A percentile compares a stretch with the other conserved stretches of the same genome.
These are phyloP conservation scores for Leptobrachium ailaonicum DNA, from an alignment of 2,113 vertebrate genomes.

Conservation along the genomic window DNA sequence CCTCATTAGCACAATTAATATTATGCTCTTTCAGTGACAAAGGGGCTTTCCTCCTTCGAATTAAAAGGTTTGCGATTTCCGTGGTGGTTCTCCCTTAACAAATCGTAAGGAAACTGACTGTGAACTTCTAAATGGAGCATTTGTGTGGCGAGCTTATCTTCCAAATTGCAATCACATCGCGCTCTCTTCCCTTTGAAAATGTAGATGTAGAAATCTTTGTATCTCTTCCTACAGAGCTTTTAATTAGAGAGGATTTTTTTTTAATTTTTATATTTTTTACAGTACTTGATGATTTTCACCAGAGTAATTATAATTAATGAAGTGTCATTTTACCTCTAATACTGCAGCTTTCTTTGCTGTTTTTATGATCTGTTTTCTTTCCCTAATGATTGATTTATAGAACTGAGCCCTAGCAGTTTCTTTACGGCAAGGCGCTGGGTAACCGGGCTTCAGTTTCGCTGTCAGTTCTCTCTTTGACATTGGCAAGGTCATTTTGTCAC, in stretches of 20 bases:
- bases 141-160: constrained; percentile 32
- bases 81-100: constrained; percentile 37
- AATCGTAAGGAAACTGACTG: constrained; percentile 29
- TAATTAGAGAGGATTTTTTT: constrained; percentile 38
- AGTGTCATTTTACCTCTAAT: constrained; percentile 45
- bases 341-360: constrained; percentile 12
- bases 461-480: constrained; percentile 15
- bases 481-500: constrained; percentile 29
- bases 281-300: constrained; percentile 45
- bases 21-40: background rate
- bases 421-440: constrained; percentile 11
- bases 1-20: background rate
- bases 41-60: constrained; percentile 5
- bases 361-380: constrained; percentile 27
- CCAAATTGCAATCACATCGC: constrained; percentile 40
- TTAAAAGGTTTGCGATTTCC: constrained; percentile 17
- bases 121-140: constrained; percentile 33
- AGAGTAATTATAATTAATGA: constrained; percentile 49
- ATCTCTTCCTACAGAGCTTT: constrained; percentile 36
- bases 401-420: constrained; percentile 10
- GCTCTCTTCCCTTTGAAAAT: constrained; percentile 37
- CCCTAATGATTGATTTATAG: constrained; percentile 42
- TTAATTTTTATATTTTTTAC: constrained; percentile 6
- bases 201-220: constrained; percentile 16
- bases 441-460: background rate